Evolutionary conservation across 2,113 vertebrate genomes (phyloP).

Genomic region (Salvelinus namaycush): DNA sequence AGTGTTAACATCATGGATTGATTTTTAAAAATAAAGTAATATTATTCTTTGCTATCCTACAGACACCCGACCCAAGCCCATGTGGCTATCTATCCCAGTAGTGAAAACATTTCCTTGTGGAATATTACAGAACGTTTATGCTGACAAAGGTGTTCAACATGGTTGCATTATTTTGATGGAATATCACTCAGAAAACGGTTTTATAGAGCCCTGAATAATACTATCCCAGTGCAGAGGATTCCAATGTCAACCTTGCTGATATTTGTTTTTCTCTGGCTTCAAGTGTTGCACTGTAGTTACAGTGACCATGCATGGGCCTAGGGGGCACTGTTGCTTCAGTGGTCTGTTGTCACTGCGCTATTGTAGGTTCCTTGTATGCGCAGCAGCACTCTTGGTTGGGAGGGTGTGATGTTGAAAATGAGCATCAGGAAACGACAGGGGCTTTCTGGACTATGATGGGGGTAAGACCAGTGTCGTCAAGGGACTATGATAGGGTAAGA

Average conservation of each 20-base stretch:
- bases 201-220: too few relatives aligned
- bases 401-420: slow-evolving; percentile 22
- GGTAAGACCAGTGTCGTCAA: not conserved
- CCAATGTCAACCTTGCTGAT: not conserved
- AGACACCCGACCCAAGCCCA: too few relatives aligned
- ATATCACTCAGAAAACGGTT: too few relatives aligned
- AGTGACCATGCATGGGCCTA: slow-evolving; percentile 20
- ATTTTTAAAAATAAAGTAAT: too few relatives aligned
- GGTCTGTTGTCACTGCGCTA: not conserved
- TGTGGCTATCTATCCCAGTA: too few relatives aligned
- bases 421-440: not conserved
- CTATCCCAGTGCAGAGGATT: too few relatives aligned
- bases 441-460: not conserved
- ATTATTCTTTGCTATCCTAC: too few relatives aligned
- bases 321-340: slow-evolving; percentile 36
- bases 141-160: too few relatives aligned
- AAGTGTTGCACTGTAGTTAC: not conserved
- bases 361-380: slow-evolving; percentile 10
- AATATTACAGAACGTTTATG: too few relatives aligned
- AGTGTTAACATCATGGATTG: too few relatives aligned
- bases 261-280: not conserved
- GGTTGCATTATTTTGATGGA: too few relatives aligned
- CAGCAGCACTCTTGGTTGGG: slow-evolving; percentile 8
- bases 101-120: too few relatives aligned
- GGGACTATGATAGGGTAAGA: not conserved